Percentiles rank a stretch among this genome's conserved stretches.
These are phyloP conservation scores for Steinernema scapterisci DNA, from an alignment of 2,888 invertebrate genomes.

Conservation along the genomic window DNA sequence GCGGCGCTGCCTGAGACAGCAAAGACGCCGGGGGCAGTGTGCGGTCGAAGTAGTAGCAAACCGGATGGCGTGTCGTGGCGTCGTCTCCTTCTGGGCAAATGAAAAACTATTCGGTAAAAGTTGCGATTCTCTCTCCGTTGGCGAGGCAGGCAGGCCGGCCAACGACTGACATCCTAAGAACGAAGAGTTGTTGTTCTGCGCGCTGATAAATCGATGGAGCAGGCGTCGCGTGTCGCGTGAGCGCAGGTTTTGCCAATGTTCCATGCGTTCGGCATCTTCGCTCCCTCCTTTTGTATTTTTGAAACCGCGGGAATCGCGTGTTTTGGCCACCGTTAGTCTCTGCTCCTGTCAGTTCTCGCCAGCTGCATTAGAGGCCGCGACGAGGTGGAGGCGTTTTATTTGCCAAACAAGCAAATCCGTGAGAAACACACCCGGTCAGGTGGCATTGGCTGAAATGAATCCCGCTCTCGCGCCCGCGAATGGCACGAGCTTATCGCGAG, in stretches of 20 bases:
- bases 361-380: too few species aligned
- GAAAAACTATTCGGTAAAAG: conserved; percentile 21
- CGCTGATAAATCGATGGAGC: conserved; percentile 30
- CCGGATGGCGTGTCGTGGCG: conserved; percentile 18
- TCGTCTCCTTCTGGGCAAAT: conserved; percentile 17
- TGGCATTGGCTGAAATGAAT: too few species aligned
- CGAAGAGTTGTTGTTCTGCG: conserved; percentile 24
- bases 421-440: too few species aligned
- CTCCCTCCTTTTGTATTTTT: not conserved
- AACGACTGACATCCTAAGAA: conserved; percentile 24
- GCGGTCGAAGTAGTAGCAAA: conserved; percentile 9
- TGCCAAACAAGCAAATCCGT: too few species aligned
- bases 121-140: conserved; percentile 20
- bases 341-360: too few species aligned
- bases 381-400: too few species aligned
- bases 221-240: conserved; percentile 30
- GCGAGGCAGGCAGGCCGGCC: conserved; percentile 5
- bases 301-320: not conserved
- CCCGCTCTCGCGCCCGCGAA: too few species aligned
- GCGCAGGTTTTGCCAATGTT: conserved; percentile 21
- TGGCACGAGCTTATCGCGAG: too few species aligned
- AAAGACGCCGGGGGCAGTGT: not conserved
- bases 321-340: too few species aligned
- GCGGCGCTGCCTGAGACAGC: conserved; percentile 14
- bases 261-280: not conserved